These are phyloP conservation scores for Desoria tigrina DNA, from an alignment of 2,888 invertebrate genomes.

Conservation along the genomic window DNA sequence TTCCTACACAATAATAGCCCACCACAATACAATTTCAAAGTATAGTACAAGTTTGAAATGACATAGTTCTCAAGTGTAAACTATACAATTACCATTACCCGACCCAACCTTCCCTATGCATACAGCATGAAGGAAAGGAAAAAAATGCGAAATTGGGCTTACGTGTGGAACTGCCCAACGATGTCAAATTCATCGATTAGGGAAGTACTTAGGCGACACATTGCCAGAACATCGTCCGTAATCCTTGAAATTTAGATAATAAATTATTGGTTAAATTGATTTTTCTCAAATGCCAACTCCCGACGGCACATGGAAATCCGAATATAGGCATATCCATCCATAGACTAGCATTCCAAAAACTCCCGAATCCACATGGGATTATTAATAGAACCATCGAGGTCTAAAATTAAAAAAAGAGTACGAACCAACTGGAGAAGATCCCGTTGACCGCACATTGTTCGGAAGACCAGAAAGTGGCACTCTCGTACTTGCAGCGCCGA, in stretches of 20 bases:
- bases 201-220: constrained; percentile 79
- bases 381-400: no score
- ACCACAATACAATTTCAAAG: no score
- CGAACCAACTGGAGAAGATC: constrained; percentile 81
- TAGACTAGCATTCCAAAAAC: no score
- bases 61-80: no score
- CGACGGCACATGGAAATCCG: neutral
- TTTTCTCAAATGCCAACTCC: neutral
- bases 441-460: constrained; percentile 72
- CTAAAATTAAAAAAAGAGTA: constrained; percentile 12
- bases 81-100: no score
- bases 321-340: no score
- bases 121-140: no score
- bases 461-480: constrained; percentile 64
- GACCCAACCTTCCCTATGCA: no score
- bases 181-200: constrained; percentile 73
- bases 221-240: constrained; percentile 82
- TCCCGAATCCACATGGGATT: no score
- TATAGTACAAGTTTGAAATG: no score
- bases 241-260: constrained; percentile 65
- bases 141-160: constrained; percentile 50
- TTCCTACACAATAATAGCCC: no score
- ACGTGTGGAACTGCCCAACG: constrained; percentile 73
- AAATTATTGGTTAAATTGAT: constrained; percentile 10
- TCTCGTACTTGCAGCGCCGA: constrained; percentile 76